phyloP scores from a whole-genome alignment of 1,140 invertebrate species.

The Hyposmocoma kahamanoa region DNA sequence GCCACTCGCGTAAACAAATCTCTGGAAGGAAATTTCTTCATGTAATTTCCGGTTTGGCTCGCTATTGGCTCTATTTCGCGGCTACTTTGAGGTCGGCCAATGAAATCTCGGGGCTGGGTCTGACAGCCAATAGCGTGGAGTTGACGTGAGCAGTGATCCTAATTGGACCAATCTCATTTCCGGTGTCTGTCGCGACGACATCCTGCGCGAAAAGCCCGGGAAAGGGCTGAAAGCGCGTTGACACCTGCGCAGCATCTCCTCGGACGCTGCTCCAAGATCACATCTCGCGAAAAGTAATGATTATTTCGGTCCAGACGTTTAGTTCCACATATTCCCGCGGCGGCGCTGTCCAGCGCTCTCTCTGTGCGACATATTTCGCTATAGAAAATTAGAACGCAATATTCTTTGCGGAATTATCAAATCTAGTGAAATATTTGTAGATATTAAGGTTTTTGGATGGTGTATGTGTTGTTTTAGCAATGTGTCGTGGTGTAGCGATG shows the following conservation, averaged over 20 bases:
- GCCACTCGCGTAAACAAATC: slow-evolving; percentile 60
- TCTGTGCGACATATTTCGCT: slow-evolving; percentile 43
- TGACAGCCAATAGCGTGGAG: slow-evolving; percentile 32
- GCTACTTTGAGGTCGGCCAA: slow-evolving; percentile 38
- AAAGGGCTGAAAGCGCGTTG: slow-evolving; percentile 43
- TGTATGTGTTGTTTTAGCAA: background rate
- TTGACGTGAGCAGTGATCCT: slow-evolving; percentile 39
- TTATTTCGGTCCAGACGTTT: slow-evolving; percentile 65
- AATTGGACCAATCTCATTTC: slow-evolving; percentile 53
- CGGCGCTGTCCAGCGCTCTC: slow-evolving; percentile 49
- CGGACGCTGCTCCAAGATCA: slow-evolving; percentile 56
- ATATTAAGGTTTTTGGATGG: background rate
- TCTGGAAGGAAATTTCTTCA: slow-evolving; percentile 64
- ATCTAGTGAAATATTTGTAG: background rate
- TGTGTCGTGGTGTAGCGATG: background rate
- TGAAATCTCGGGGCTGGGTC: slow-evolving; percentile 11
- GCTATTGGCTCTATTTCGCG: slow-evolving; percentile 47
- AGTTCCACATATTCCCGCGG: slow-evolving; percentile 59
- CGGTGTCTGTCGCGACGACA: slow-evolving; percentile 46
- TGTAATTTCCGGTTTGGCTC: slow-evolving; percentile 51
- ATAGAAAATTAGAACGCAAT: slow-evolving; percentile 62
- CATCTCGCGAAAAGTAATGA: slow-evolving; percentile 72
- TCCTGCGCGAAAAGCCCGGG: slow-evolving; percentile 70
- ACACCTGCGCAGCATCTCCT: slow-evolving; percentile 62
- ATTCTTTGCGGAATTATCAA: slow-evolving; percentile 19